Conservation (phyloP, 2,888 invertebrate species). For the Drosophila eohydei region DNA sequence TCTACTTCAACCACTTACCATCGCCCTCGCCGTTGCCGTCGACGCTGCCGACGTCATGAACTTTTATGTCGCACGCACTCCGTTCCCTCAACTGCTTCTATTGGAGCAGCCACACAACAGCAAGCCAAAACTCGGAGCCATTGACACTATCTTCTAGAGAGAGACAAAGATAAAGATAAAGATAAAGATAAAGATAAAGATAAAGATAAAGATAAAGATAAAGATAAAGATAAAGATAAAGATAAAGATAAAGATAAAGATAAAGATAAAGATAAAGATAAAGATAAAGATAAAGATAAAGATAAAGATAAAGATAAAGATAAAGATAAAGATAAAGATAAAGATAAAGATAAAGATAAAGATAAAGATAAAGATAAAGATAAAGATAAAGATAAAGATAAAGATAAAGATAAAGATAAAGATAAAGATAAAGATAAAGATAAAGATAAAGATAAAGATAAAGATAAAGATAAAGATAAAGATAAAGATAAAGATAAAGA, state of each 20-base stretch:
- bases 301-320: too few species aligned
- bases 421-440: too few species aligned
- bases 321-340: too few species aligned
- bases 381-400: neutral
- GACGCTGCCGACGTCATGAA: constrained; percentile 17
- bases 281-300: too few species aligned
- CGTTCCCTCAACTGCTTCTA: neutral
- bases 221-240: too few species aligned
- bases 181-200: too few species aligned
- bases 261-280: neutral
- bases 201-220: too few species aligned
- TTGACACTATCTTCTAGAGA: constrained; percentile 38
- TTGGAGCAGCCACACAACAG: constrained; percentile 53
- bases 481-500: too few species aligned
- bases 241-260: neutral
- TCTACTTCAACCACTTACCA: constrained; percentile 61
- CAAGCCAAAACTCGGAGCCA: constrained; percentile 51
- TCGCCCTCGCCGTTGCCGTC: constrained; percentile 8
- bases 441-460: too few species aligned
- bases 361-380: neutral
- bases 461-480: too few species aligned
- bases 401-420: neutral
- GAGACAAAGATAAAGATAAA: too few species aligned
- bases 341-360: too few species aligned
- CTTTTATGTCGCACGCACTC: constrained; percentile 45